Percentiles rank a stretch among this genome's conserved stretches.
These are phyloP conservation scores for Tachina grossa DNA, from an alignment of 2,888 invertebrate genomes.

Conservation along the genomic window DNA sequence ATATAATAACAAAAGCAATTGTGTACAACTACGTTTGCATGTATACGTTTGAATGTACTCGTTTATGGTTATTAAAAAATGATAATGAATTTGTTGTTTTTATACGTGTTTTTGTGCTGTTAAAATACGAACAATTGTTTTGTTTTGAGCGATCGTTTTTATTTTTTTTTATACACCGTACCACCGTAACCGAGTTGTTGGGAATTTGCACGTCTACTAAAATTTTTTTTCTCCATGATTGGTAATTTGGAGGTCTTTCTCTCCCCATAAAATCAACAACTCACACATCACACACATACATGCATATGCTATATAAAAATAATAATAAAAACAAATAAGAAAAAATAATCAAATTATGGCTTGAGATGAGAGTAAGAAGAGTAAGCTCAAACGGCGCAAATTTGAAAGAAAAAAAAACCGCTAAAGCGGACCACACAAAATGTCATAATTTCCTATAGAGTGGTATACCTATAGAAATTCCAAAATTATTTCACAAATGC, in stretches of 20 bases:
- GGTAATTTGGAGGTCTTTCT: conserved; percentile 44
- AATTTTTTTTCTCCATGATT: conserved; percentile 54
- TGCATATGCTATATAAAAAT: neutral
- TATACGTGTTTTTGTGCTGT: conserved; percentile 36
- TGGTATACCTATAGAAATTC: no score
- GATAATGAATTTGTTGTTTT: conserved; percentile 66
- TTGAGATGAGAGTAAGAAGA: conserved; percentile 53
- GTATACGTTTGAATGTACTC: conserved; percentile 30
- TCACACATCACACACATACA: neutral
- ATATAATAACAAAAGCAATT: conserved; percentile 42
- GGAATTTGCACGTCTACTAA: conserved; percentile 70
- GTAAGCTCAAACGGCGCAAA: neutral
- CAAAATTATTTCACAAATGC: no score
- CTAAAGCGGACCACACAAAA: no score
- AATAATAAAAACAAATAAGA: neutral
- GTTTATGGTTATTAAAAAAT: conserved; percentile 67
- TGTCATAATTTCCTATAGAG: no score
- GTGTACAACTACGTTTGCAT: conserved; percentile 11
- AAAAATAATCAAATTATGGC: conserved; percentile 39
- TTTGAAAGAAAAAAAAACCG: neutral
- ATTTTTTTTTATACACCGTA: conserved; percentile 25
- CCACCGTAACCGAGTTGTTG: conserved; percentile 60
- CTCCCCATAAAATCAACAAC: conserved; percentile 31
- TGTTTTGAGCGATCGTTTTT: conserved; percentile 29
- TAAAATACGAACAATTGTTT: conserved; percentile 49